Evolutionary conservation across 2,888 invertebrate genomes (phyloP), one percentile per base, ranked within the genome.

Genomic region (Nowickia ferox): DNA sequence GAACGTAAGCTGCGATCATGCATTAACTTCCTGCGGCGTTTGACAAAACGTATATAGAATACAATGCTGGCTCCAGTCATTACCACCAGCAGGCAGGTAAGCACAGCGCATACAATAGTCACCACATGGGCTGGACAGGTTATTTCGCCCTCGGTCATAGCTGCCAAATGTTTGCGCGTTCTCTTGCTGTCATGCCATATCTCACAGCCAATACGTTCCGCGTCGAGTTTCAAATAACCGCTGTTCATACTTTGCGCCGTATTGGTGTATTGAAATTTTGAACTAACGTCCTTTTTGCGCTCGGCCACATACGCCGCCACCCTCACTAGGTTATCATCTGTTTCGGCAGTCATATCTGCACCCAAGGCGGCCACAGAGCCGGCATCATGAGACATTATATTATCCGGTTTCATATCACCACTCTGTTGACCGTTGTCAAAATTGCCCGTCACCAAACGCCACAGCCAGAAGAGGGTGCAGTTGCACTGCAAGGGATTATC

Each of bases 401-500:
- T 83, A 10, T 68, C 80, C 2, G 82, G 79, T 65, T 86, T 86
- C 76, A 86, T 61, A 4, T 83, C 86, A 9, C 57, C 66, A 0
- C 55, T 76, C 30, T 87, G 75, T 9, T 82, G 55, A 9, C 87
- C 85, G n/a, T 91, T 92, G 9, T 92, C 92, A 38, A 91, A 91
- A 61, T 92, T 92, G 0, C 93, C 91, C 6, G 91, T 92, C 9
- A 92, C 94, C 63, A 97, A 94, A 90, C 96, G 96, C 96, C 97
- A 97, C 59, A 97, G 93, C 97, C 97, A 97, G 86, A 96, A 94
- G 84, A 97, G 93, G 71, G 97, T 97, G 91, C 97, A 97, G 92
- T 97, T 97, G 93, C 97, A 97, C 84, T 95, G 94, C 87, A 97
- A 94, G 0, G 97, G 97, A 93, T 97, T 97, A 44, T 97, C 96